These are phyloP conservation scores for Molanna angustata DNA, from an alignment of 2,888 invertebrate genomes.

Conservation along the genomic window DNA sequence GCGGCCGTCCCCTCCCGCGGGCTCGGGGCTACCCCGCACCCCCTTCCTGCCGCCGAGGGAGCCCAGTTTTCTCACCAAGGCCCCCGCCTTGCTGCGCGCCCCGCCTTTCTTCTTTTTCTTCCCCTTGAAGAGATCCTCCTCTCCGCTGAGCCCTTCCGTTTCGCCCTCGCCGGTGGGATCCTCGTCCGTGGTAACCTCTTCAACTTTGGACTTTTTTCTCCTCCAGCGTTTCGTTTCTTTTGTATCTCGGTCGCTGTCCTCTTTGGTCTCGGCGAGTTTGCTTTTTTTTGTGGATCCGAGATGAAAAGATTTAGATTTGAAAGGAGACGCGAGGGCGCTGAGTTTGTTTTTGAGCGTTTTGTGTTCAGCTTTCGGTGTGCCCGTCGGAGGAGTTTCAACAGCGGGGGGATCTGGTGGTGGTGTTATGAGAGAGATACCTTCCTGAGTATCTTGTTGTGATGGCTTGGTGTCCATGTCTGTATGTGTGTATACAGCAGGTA, in stretches of 20 bases:
- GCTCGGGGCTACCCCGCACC: conserved; percentile 41
- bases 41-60: conserved; percentile 44
- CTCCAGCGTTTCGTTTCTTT: conserved; percentile 54
- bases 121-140: conserved; percentile 44
- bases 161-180: conserved; percentile 18
- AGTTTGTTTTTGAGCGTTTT: conserved; percentile 52
- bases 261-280: conserved; percentile 41
- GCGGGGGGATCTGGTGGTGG: conserved; percentile 22
- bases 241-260: conserved; percentile 49
- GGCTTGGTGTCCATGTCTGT: conserved; percentile 24
- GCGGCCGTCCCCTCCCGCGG: conserved; percentile 37
- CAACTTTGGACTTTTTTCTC: conserved; percentile 45
- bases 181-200: conserved; percentile 18
- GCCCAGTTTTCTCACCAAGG: conserved; percentile 47
- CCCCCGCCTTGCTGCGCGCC: conserved; percentile 34
- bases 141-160: conserved; percentile 36
- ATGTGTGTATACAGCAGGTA: conserved; percentile 27
- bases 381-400: conserved; percentile 34
- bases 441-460: conserved; percentile 4
- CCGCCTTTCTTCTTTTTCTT: conserved; percentile 46
- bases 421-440: no score
- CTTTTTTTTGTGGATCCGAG: conserved; percentile 48
- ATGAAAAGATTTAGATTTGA: conserved; percentile 55
- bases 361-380: conserved; percentile 37
- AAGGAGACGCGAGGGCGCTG: conserved; percentile 51